phyloP scores from a whole-genome alignment of 2,113 vertebrate species.

The Stigmatopora nigra region DNA sequence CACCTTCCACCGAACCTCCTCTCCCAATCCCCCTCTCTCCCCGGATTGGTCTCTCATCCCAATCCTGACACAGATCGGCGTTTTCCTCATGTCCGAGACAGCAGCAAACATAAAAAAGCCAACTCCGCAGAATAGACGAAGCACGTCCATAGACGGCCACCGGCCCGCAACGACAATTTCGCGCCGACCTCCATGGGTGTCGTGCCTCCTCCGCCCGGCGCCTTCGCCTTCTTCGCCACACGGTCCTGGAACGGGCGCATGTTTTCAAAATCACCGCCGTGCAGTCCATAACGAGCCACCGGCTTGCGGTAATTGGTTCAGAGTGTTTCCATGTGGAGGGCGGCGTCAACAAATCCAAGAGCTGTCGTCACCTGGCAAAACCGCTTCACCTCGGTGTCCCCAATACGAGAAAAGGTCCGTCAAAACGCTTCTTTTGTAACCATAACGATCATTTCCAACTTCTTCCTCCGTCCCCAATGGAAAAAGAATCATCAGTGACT shows the following conservation, averaged over 20 bases:
- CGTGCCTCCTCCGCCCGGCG: neutral
- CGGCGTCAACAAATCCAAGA: conserved; percentile 19
- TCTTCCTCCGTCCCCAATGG: conserved; percentile 4
- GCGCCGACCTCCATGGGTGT: neutral
- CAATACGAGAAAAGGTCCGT: conserved; percentile 5
- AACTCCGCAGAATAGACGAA: conserved; percentile 35
- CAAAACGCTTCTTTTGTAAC: neutral
- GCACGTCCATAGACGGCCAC: conserved; percentile 15
- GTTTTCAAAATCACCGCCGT: conserved; percentile 50
- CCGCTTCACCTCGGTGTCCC: neutral
- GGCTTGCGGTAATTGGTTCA: conserved; percentile 28
- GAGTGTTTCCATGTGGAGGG: conserved; percentile 28
- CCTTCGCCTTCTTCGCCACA: conserved; percentile 32
- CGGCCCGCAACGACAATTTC: conserved; percentile 16
- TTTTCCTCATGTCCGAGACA: conserved; percentile 32
- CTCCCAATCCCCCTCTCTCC: conserved; percentile 14
- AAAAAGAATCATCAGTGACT: conserved; percentile 28
- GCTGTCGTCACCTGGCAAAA: neutral
- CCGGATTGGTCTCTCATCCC: conserved; percentile 16
- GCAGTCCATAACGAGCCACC: conserved; percentile 50
- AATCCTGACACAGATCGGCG: conserved; percentile 32
- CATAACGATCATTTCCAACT: conserved; percentile 4
- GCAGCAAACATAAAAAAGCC: conserved; percentile 47
- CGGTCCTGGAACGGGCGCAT: conserved; percentile 39
- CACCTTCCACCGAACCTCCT: conserved; percentile 44